Percentiles rank a stretch among this genome's conserved stretches.
Conservation (phyloP, 2,888 invertebrate genomes). For the Gari tellinella region DNA sequence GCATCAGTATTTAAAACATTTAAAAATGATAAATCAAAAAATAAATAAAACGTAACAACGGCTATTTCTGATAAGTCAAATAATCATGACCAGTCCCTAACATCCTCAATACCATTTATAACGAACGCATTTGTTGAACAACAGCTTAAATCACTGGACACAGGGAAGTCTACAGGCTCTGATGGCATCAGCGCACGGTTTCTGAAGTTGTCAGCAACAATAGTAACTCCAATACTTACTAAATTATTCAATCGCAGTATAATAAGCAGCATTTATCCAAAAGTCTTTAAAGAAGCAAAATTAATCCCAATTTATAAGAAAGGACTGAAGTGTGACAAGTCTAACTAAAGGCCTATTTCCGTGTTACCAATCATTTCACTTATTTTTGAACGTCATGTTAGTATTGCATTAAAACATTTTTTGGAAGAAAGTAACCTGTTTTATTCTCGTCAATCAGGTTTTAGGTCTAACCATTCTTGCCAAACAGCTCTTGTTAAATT, state of each 20-base stretch:
- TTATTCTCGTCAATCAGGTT: slow-evolving; percentile 4
- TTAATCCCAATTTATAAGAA: background rate
- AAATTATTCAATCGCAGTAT: background rate
- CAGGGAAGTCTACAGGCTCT: background rate
- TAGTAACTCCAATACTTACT: background rate
- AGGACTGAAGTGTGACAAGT: slow-evolving; percentile 1
- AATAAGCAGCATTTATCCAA: too few relatives aligned
- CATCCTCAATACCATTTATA: too few relatives aligned
- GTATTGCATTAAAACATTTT: background rate
- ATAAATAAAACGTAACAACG: too few relatives aligned
- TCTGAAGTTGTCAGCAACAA: background rate
- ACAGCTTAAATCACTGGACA: background rate
- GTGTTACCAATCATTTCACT: slow-evolving; percentile 1
- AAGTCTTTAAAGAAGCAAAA: slow-evolving; percentile 1
- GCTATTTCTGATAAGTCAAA: too few relatives aligned
- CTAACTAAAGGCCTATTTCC: slow-evolving; percentile 9
- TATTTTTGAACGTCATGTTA: slow-evolving; percentile 1
- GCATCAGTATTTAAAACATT: too few relatives aligned
- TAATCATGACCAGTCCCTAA: too few relatives aligned
- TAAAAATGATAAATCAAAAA: too few relatives aligned
- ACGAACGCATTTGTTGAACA: background rate
- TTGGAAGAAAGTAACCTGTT: background rate
- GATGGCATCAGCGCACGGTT: slow-evolving; percentile 1
- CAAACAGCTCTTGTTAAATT: slow-evolving; percentile 4
- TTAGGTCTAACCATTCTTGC: slow-evolving; percentile 3